Evolutionary conservation across 2,888 invertebrate species (phyloP).

Genomic region (Oscheius myriophilus): DNA sequence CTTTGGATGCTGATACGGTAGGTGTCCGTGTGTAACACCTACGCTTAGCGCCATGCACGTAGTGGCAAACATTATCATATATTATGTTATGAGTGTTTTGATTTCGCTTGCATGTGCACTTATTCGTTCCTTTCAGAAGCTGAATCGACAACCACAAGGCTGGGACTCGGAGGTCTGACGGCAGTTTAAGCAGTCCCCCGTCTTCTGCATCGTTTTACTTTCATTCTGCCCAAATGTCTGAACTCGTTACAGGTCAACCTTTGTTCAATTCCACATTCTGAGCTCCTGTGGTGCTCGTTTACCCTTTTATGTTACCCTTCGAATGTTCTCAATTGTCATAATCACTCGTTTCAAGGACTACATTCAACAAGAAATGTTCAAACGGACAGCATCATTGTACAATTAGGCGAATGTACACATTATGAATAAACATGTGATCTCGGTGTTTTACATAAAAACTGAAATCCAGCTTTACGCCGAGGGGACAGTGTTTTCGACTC

Average conservation of each 20-base stretch:
- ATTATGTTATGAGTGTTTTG: slow-evolving; percentile 10
- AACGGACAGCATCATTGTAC: no score
- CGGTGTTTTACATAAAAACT: no score
- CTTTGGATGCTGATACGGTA: slow-evolving; percentile 18
- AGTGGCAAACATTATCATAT: slow-evolving; percentile 21
- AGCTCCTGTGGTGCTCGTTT: slow-evolving; percentile 18
- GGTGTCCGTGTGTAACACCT: slow-evolving; percentile 24
- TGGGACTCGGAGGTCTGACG: slow-evolving; percentile 30
- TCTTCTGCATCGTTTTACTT: background rate
- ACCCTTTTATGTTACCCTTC: slow-evolving; percentile 10
- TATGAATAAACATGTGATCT: no score
- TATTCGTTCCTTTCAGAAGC: slow-evolving; percentile 23
- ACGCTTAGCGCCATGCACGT: slow-evolving; percentile 11
- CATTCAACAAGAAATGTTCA: no score
- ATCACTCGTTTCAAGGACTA: slow-evolving; percentile 1
- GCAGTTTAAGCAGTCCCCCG: no score
- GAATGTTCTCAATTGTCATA: slow-evolving; percentile 21
- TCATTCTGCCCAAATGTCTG: slow-evolving; percentile 12
- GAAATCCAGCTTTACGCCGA: no score
- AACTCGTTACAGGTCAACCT: slow-evolving; percentile 27
- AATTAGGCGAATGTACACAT: no score
- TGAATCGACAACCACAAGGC: slow-evolving; percentile 29
- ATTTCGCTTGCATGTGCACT: background rate
- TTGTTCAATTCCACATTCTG: slow-evolving; percentile 8
- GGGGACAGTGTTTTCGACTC: no score